Conservation (phyloP, 2,113 vertebrate species). For the Epinephelus fuscoguttatus region DNA sequence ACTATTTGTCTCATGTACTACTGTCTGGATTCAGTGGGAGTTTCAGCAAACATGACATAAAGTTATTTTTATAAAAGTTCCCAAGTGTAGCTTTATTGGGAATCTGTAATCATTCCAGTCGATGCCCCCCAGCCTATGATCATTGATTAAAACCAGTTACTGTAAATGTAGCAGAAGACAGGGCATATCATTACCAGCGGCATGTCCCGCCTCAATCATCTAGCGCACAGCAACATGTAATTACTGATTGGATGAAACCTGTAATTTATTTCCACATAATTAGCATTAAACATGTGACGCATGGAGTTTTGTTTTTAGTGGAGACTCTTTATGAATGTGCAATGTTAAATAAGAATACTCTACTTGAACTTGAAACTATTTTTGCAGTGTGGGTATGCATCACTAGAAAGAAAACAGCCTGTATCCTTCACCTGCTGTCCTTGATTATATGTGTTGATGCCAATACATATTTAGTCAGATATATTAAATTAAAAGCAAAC, state of each 20-base stretch:
- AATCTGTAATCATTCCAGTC: slow-evolving; percentile 6
- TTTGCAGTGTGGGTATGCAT: neutral
- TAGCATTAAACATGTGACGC: neutral
- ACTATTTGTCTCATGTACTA: no score
- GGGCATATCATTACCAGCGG: slow-evolving; percentile 7
- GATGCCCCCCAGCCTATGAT: neutral
- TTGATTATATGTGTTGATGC: neutral
- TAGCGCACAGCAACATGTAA: slow-evolving; percentile 16
- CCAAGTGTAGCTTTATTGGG: no score
- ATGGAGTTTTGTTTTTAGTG: neutral
- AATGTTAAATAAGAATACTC: neutral
- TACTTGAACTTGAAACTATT: no score
- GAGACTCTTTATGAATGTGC: neutral
- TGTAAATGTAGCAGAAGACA: slow-evolving; percentile 15
- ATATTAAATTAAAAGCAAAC: neutral
- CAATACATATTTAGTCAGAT: neutral
- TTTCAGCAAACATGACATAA: no score
- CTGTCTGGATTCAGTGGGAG: no score
- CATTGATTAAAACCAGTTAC: slow-evolving; percentile 7
- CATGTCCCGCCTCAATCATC: slow-evolving; percentile 1
- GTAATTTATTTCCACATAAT: neutral
- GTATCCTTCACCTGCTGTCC: neutral
- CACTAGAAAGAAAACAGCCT: neutral
- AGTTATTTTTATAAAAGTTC: no score
- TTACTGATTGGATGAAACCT: slow-evolving; percentile 38